phyloP scores from a whole-genome alignment of 2,797 vertebrate species.

The Melopsittacus undulatus region DNA sequence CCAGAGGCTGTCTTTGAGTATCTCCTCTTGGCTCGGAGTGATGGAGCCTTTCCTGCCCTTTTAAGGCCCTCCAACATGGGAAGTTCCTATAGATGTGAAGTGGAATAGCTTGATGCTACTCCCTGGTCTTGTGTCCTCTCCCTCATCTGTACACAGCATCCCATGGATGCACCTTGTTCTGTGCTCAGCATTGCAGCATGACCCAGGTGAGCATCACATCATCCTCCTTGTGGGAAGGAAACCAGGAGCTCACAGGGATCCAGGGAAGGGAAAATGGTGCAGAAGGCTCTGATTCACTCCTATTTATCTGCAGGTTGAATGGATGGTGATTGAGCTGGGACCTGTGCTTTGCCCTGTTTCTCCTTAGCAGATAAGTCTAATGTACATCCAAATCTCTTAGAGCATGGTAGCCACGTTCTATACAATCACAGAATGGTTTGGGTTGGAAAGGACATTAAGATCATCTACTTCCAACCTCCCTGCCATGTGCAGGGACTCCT shows the following conservation, averaged over 20 bases:
- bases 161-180: not conserved
- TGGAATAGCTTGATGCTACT: not conserved
- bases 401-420: not conserved
- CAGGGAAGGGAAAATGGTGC: not conserved
- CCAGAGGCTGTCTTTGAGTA: not conserved
- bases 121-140: not conserved
- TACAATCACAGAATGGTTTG: not conserved
- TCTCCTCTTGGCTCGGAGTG: not conserved
- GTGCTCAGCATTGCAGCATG: not conserved
- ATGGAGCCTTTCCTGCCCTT: not conserved
- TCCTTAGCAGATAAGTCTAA: not conserved
- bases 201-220: not conserved
- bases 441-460: not conserved
- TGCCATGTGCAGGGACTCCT: not conserved
- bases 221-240: not conserved
- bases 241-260: rapidly evolving
- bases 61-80: not conserved
- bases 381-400: not conserved
- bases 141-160: not conserved
- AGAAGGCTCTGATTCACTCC: not conserved
- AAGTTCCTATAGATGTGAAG: not conserved
- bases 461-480: not conserved
- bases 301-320: rapidly evolving
- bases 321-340: not conserved
- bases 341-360: not conserved